Conservation (phyloP, 2,797 vertebrate species). For the Pseudotriccus pelzelni region DNA sequence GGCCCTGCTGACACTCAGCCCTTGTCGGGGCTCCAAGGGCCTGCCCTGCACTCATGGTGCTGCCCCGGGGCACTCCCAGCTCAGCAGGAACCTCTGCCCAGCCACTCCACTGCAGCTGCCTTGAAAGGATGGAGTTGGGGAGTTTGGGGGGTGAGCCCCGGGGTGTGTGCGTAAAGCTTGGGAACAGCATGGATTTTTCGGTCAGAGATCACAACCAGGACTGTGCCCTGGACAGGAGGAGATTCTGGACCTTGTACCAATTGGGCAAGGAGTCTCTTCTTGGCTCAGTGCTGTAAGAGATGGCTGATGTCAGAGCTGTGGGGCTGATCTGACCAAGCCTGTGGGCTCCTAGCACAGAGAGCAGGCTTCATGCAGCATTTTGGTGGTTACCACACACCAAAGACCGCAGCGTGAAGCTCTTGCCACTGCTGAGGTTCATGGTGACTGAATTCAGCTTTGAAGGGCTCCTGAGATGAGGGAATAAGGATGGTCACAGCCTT, state of each 20-base stretch:
- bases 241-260: background rate
- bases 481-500: background rate
- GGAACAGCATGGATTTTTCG: background rate
- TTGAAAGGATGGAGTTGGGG: background rate
- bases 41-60: fast-evolving
- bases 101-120: background rate
- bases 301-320: background rate
- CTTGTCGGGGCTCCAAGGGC: background rate
- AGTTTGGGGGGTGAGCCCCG: fast-evolving
- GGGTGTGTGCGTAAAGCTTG: background rate
- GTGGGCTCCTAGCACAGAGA: background rate
- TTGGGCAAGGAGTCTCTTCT: background rate
- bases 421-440: background rate
- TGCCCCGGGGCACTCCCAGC: background rate
- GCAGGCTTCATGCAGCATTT: background rate
- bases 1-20: background rate
- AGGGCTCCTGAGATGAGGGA: background rate
- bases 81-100: background rate
- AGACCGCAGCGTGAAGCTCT: background rate
- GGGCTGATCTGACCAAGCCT: background rate
- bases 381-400: background rate
- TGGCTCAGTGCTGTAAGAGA: background rate
- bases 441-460: background rate
- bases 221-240: background rate
- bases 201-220: background rate